Conservation (phyloP, 2,888 invertebrate genomes). For the Yponomeuta malinellus region DNA sequence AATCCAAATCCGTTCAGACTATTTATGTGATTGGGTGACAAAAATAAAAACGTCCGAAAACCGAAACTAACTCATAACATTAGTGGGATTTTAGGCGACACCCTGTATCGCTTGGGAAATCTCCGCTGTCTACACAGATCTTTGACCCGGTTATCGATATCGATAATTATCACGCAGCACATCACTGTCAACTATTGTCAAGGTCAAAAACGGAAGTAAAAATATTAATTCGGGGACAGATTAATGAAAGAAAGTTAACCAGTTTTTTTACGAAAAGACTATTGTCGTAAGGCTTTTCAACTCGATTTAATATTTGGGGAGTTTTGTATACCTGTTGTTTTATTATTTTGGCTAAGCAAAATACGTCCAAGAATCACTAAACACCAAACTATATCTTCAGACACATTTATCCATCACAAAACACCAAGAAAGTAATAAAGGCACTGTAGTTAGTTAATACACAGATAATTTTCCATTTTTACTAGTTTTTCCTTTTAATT, state of each 20-base stretch:
- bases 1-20: no score
- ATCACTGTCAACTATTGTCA: constrained; percentile 2
- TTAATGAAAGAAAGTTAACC: background rate
- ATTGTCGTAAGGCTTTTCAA: background rate
- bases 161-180: background rate
- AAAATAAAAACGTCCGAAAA: no score
- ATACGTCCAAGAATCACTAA: background rate
- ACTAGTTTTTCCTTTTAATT: background rate
- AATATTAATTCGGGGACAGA: background rate
- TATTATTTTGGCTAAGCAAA: background rate
- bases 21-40: no score
- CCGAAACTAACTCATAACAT: no score
- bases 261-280: background rate
- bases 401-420: background rate
- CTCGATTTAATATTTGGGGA: background rate
- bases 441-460: background rate
- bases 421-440: background rate
- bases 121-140: background rate
- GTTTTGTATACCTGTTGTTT: background rate
- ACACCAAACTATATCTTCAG: background rate
- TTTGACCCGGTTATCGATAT: background rate
- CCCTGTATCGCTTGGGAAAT: background rate
- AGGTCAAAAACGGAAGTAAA: constrained; percentile 4
- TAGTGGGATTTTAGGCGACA: no score
- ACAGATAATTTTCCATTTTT: background rate